Conservation (phyloP, 2,888 invertebrate genomes). For the Cheilosia scutellata region DNA sequence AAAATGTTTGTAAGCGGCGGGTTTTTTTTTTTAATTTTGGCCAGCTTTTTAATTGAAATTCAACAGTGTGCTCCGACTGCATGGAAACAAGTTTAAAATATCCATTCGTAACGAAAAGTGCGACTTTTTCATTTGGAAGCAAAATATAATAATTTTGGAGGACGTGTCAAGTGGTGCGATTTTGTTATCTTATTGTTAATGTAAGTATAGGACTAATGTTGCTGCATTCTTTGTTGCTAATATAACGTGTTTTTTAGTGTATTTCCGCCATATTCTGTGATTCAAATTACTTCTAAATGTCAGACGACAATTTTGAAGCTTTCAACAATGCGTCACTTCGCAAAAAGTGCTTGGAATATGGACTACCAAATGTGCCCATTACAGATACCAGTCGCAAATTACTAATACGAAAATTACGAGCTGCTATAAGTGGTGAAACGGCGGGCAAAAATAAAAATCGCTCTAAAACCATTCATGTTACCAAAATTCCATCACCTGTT, state of each 20-base stretch:
- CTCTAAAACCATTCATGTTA: constrained; percentile 80
- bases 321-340: constrained; percentile 81
- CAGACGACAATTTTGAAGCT: constrained; percentile 78
- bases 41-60: too few species aligned
- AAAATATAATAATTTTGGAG: not conserved
- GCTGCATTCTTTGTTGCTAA: not conserved
- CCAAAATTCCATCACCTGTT: constrained; percentile 77
- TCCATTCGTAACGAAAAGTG: constrained; percentile 47
- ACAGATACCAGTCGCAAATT: constrained; percentile 81
- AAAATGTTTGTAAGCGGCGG: too few species aligned
- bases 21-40: too few species aligned
- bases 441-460: constrained; percentile 77
- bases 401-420: constrained; percentile 79
- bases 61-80: too few species aligned
- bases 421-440: constrained; percentile 78
- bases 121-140: constrained; percentile 5
- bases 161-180: not conserved
- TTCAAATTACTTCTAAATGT: constrained; percentile 30
- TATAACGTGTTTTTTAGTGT: not conserved
- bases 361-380: constrained; percentile 82
- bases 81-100: constrained; percentile 65
- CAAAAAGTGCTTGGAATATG: constrained; percentile 80
- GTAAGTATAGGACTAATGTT: not conserved
- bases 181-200: not conserved
- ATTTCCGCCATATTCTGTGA: not conserved